A percentile compares a stretch with the other conserved stretches of the same genome.
These are phyloP conservation scores for Lophius piscatorius DNA, from an alignment of 2,113 vertebrate genomes.

Conservation along the genomic window DNA sequence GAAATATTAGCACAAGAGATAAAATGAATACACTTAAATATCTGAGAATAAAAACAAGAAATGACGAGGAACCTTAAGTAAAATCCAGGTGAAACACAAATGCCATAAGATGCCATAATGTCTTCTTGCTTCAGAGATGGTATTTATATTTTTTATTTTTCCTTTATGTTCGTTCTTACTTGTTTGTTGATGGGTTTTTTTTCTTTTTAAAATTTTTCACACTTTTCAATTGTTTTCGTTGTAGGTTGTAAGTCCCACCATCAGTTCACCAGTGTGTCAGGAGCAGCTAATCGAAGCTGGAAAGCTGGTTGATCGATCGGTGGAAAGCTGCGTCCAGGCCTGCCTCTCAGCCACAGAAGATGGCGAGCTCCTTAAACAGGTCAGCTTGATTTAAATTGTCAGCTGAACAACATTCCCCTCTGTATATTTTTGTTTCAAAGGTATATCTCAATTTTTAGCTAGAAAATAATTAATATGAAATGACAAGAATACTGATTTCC, in stretches of 20 bases:
- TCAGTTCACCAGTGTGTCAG: slow-evolving; percentile 97
- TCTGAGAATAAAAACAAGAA: no score
- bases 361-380: slow-evolving; percentile 92
- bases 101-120: no score
- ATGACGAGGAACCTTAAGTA: no score
- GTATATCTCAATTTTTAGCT: no score
- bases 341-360: slow-evolving; percentile 94
- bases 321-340: slow-evolving; percentile 94
- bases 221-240: background rate
- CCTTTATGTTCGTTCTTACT: background rate
- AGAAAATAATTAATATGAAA: no score
- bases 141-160: background rate
- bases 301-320: slow-evolving; percentile 94
- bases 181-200: background rate
- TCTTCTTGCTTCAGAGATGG: background rate
- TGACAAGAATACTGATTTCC: background rate
- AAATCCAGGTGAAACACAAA: no score
- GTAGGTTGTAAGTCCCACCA: slow-evolving; percentile 97
- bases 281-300: slow-evolving; percentile 96
- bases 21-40: no score
- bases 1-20: no score
- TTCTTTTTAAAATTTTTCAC: background rate
- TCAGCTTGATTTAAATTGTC: slow-evolving; percentile 55
- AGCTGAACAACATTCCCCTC: no score
- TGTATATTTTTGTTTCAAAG: no score